Evolutionary conservation across 1,140 invertebrate species (phyloP), one percentile per base, ranked within the genome.

Genomic region (Periplaneta americana): DNA sequence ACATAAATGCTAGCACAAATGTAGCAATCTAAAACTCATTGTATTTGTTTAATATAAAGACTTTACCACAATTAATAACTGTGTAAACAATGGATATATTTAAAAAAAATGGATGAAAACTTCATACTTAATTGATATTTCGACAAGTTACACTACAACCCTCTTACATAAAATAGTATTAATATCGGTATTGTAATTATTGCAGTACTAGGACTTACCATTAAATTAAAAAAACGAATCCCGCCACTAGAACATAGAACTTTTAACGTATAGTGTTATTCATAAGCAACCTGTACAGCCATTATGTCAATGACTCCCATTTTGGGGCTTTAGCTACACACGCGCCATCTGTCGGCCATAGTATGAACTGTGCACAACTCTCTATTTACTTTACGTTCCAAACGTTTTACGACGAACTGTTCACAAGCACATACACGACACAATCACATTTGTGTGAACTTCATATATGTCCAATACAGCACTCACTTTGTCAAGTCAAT

Each of bases 301-400:
- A 83, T 83, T 83, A 83, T 83, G 82, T 83, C 82, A 83, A 83
- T 83, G 82, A 83, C 82, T 83, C 82, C 82, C 82, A 83, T 83
- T 83, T 83, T 83, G 80, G 75, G 48, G 75, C 80, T 81, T 75
- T 74, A 34, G 66, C 37, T 81, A 78, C 76, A 83, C 39, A 32
- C 48, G 48, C 80, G 74, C 76, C 80, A 81, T 81, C 80, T 75
- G 77, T 76, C 80, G 79, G 34, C 74, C 36, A 81, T 66, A 33
- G 39, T 13, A 48, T 18, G 39, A 80, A 83, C 77, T 79, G 18
- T 18, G 34, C 80, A 81, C 13, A 75, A 76, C 36, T 75, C 32
- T 75, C 36, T n/a, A 66, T 75, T 77, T 76, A 34, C 31, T 37
- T 81, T 31, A 39, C 34, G 75, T 39, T 9, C 28, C 36, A 34